Evolutionary conservation across 2,797 vertebrate genomes (phyloP).

Genomic region (Pampus argenteus): DNA sequence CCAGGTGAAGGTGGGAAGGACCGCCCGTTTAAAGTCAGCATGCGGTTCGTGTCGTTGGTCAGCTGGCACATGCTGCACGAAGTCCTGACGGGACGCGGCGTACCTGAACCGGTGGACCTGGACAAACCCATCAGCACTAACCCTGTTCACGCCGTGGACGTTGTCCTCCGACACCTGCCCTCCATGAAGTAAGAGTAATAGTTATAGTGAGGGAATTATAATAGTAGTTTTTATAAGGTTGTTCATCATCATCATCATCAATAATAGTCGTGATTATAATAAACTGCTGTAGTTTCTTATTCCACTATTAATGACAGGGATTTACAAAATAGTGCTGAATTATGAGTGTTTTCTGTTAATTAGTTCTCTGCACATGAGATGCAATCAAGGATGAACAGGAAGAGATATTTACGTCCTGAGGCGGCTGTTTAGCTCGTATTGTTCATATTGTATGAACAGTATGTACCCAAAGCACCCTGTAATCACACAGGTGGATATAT

Average conservation of each 20-base stretch:
- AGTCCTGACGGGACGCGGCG: conserved; percentile 91
- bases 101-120: conserved; percentile 92
- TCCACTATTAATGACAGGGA: not conserved
- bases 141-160: conserved; percentile 97
- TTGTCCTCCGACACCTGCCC: conserved; percentile 97
- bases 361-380: conserved; percentile 34
- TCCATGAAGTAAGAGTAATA: conserved; percentile 99
- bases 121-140: conserved; percentile 99
- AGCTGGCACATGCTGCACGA: conserved; percentile 99
- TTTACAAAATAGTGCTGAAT: conserved; percentile 20
- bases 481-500: not conserved
- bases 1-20: conserved; percentile 98
- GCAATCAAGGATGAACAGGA: conserved; percentile 22
- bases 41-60: conserved; percentile 95
- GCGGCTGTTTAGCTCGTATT: conserved; percentile 8
- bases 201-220: no score
- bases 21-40: conserved; percentile 96
- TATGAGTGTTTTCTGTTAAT: conserved; percentile 30
- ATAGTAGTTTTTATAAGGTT: no score
- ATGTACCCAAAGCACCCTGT: no score
- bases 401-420: conserved; percentile 8
- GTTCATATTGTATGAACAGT: not conserved
- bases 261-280: no score
- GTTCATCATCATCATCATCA: not conserved
- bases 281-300: not conserved